Base-by-base conservation (phyloP, 2,888 invertebrate genomes). In the Biston stratarius region DNA sequence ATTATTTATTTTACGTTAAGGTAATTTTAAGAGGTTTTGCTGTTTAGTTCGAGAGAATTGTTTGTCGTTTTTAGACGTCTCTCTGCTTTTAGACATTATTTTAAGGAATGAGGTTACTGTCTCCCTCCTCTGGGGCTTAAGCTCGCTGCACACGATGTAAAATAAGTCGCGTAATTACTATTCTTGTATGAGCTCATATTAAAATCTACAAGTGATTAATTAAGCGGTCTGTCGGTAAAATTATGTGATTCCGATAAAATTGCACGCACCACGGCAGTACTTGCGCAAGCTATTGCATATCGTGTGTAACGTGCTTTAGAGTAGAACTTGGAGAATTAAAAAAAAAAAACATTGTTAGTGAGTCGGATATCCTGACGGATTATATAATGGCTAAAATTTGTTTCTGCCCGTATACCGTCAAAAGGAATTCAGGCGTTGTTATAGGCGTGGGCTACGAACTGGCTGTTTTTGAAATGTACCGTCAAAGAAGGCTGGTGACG, bases 1-100 rank as follows among this genome's bases (percentile, higher is more conserved):
- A 58, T 63, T 71, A 74, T 73, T 74, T 74, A 71, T 71, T 74
- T 69, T 73, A 70, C 51, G 47, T 59, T 52, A 60, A 67, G 64
- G 48, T 69, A 34, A 40, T 47, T 51, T 67, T 59, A 57, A 61
- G 56, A 51, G 40, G 9, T 62, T 55, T 64, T 48, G 61, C 48
- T 59, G 62, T 47, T 33, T 5, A 55, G 49, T 24, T 44, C 6
- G 57, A 56, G 61, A 57, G 38, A 36, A 6, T 66, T 51, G 44
- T 55, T 55, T 56, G 48, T 56, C 44, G 53, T 66, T 60, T 59
- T 57, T 49, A 15, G 53, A 45, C 6, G 60, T 14, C 49, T 60
- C 49, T 61, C 55, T 61, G 55, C 48, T 66, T 61, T 56, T 66
- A 56, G 59, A 57, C n/a, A 48, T 48, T 47, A 55, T 48, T 34